Evolutionary conservation across 2,797 vertebrate species (phyloP).

Genomic region (Parambassis ranga): DNA sequence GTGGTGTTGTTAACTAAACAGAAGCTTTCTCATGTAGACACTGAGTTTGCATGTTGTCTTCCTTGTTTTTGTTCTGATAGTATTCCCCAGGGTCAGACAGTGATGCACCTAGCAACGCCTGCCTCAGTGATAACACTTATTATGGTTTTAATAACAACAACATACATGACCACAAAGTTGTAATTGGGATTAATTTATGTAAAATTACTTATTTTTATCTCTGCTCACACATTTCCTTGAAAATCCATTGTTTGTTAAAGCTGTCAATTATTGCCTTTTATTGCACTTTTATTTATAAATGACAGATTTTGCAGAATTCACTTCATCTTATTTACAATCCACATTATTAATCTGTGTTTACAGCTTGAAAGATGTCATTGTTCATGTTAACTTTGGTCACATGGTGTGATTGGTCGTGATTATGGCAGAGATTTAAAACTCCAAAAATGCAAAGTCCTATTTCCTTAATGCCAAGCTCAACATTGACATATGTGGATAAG

Average conservation of each 20-base stretch:
- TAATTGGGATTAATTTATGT: not conserved
- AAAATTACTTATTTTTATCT: slow-evolving; percentile 5
- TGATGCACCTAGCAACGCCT: slow-evolving; percentile 23
- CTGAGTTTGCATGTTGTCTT: slow-evolving; percentile 2
- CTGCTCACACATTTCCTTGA: not conserved
- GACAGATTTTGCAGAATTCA: not conserved
- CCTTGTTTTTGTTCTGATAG: slow-evolving; percentile 20
- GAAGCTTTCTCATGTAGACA: not conserved
- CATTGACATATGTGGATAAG: not conserved
- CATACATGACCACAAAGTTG: not conserved
- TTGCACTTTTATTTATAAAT: not conserved
- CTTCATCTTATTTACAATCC: not conserved
- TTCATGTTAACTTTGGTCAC: too few relatives aligned
- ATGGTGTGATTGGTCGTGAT: accelerated
- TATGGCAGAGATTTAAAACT: accelerated
- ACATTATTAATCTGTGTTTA: too few relatives aligned
- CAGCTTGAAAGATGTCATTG: too few relatives aligned
- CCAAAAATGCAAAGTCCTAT: not conserved
- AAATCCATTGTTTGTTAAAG: not conserved
- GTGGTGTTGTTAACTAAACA: not conserved
- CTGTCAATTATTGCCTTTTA: not conserved
- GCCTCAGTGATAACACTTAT: slow-evolving; percentile 18
- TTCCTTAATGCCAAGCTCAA: not conserved
- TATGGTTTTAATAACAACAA: slow-evolving; percentile 31
- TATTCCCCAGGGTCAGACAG: slow-evolving; percentile 38